These are phyloP conservation scores for Miniopterus natalensis DNA, from an alignment of 2,113 vertebrate species.

Conservation along the genomic window DNA sequence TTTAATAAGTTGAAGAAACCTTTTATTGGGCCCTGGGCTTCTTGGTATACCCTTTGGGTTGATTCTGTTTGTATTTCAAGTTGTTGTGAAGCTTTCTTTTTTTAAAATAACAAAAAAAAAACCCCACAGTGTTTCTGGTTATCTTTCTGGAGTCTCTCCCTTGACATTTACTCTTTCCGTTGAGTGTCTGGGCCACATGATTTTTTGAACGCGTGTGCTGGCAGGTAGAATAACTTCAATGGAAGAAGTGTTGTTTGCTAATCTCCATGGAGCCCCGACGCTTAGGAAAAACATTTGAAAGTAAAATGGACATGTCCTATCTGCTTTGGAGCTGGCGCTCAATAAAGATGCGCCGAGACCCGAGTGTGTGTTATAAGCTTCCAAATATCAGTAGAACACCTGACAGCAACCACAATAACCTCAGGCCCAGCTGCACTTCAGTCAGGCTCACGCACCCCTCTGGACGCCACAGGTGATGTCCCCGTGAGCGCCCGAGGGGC, in stretches of 20 bases:
- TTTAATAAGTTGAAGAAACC: not conserved
- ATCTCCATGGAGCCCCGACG: not conserved
- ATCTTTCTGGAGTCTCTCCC: not conserved
- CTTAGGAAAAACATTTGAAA: slow-evolving; percentile 27
- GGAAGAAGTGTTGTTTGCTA: not conserved
- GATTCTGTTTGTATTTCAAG: slow-evolving; percentile 8
- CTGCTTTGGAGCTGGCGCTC: not conserved
- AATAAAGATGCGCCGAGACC: not conserved
- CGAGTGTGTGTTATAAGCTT: not conserved
- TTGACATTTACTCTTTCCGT: not conserved
- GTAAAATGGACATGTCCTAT: not conserved
- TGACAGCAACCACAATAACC: not conserved
- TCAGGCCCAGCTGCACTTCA: not conserved
- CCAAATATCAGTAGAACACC: not conserved
- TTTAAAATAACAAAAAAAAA: not conserved
- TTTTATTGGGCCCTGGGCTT: not conserved
- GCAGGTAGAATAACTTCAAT: not conserved
- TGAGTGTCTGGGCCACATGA: not conserved
- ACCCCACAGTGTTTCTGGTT: not conserved
- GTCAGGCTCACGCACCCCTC: not conserved
- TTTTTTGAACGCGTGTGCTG: not conserved
- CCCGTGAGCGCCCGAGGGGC: not conserved
- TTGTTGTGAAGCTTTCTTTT: not conserved
- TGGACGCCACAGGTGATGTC: not conserved
- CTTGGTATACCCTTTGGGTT: not conserved